A percentile compares a stretch with the other conserved stretches of the same genome.
phyloP scores from a whole-genome alignment of 2,888 invertebrate species.

The Lasioglossum zephyrum region DNA sequence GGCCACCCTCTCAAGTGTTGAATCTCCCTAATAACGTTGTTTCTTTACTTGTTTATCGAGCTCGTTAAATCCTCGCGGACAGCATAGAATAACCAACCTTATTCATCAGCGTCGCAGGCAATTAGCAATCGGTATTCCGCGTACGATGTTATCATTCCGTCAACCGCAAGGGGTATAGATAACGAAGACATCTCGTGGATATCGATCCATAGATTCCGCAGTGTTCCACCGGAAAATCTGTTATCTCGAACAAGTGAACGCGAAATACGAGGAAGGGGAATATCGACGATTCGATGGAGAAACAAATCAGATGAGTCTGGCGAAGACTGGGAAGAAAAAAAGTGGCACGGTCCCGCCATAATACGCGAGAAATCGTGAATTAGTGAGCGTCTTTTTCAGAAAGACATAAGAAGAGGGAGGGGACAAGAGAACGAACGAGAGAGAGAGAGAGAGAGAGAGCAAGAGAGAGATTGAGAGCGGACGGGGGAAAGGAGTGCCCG shows the following conservation, averaged over 20 bases:
- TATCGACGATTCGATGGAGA: neutral
- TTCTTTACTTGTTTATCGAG: neutral
- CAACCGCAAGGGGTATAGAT: neutral
- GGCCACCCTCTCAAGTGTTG: neutral
- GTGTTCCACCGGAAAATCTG: neutral
- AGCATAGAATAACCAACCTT: neutral
- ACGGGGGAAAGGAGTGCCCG: constrained; percentile 83
- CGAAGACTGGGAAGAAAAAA: neutral
- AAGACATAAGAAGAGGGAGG: constrained; percentile 67
- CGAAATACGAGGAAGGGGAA: neutral
- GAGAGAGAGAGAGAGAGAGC: constrained; percentile 72
- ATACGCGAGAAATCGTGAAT: constrained; percentile 82
- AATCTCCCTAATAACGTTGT: neutral
- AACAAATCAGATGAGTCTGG: neutral
- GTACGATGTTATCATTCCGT: neutral
- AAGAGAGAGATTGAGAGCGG: constrained; percentile 67
- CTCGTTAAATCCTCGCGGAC: neutral
- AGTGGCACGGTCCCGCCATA: constrained; percentile 73
- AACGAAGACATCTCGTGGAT: neutral
- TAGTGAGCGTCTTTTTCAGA: constrained; percentile 76
- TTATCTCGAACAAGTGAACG: constrained; percentile 5
- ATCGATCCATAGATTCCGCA: neutral
- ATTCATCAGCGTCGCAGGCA: neutral
- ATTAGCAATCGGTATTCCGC: neutral
- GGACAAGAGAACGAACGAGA: constrained; percentile 81